These are phyloP conservation scores for Microctonus aethiopoides DNA, from an alignment of 2,888 invertebrate genomes.

Conservation along the genomic window DNA sequence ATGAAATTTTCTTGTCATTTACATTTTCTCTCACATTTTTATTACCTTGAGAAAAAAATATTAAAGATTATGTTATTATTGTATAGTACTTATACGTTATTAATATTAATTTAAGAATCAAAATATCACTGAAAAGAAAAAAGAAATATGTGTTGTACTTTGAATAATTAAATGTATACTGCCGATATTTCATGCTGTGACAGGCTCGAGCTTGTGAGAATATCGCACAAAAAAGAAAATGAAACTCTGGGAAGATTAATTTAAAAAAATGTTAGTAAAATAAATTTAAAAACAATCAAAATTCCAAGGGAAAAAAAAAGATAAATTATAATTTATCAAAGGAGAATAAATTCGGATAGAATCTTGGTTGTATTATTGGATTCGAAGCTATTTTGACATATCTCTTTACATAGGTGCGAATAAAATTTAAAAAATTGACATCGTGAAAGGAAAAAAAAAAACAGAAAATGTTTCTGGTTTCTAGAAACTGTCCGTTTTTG, in stretches of 20 bases:
- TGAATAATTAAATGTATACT: slow-evolving; percentile 28
- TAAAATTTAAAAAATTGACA: slow-evolving; percentile 8
- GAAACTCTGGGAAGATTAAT: neutral
- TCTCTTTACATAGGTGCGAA: neutral
- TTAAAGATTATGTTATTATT: neutral
- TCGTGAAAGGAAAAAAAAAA: neutral
- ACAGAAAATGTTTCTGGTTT: slow-evolving; percentile 25
- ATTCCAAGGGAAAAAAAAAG: neutral
- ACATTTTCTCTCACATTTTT: neutral
- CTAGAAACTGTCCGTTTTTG: slow-evolving; percentile 46
- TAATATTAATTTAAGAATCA: neutral
- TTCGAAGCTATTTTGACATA: neutral
- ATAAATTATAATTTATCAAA: neutral
- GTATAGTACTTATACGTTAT: neutral
- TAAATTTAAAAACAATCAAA: neutral
- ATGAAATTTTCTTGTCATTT: too few species aligned
- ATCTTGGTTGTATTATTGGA: neutral
- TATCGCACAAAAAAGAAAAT: neutral
- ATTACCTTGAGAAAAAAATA: neutral
- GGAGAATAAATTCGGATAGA: neutral
- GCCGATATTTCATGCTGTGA: slow-evolving; percentile 13
- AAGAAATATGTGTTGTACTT: slow-evolving; percentile 25
- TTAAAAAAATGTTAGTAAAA: neutral
- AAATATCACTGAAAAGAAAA: neutral
- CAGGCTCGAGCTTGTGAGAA: neutral